Conservation (phyloP, 2,888 invertebrate species). For the Dendrolimus houi region DNA sequence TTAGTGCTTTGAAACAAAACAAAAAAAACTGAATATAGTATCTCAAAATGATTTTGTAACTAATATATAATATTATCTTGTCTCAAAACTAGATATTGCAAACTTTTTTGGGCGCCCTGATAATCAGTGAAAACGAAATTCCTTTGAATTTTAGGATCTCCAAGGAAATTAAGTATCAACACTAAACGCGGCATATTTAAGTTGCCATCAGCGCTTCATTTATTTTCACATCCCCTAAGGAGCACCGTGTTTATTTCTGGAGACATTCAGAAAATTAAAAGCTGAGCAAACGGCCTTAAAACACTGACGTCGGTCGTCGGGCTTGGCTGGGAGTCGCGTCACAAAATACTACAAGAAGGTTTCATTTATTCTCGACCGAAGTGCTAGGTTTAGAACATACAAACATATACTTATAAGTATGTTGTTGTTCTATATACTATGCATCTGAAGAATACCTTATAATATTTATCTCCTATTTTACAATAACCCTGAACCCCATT, state of each 20-base stretch:
- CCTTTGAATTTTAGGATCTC: slow-evolving; percentile 33
- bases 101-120: slow-evolving; percentile 16
- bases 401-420: no score
- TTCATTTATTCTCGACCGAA: no score
- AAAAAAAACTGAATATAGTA: no score
- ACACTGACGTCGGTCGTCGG: not conserved
- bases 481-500: no score
- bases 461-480: no score
- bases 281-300: slow-evolving; percentile 17
- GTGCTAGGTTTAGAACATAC: no score
- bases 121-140: slow-evolving; percentile 20
- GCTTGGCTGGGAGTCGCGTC: slow-evolving; percentile 6
- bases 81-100: slow-evolving; percentile 7
- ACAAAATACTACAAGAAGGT: no score
- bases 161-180: slow-evolving; percentile 43
- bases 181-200: slow-evolving; percentile 38
- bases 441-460: no score
- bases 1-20: no score
- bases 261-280: slow-evolving; percentile 39
- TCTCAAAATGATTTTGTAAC: no score
- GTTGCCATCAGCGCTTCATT: slow-evolving; percentile 40
- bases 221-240: slow-evolving; percentile 28
- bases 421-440: no score
- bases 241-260: slow-evolving; percentile 27
- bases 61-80: no score